A percentile compares a stretch with the other conserved stretches of the same genome.
Evolutionary conservation across 2,888 invertebrate genomes (phyloP).

Genomic region (Ischnus inquisitorius): DNA sequence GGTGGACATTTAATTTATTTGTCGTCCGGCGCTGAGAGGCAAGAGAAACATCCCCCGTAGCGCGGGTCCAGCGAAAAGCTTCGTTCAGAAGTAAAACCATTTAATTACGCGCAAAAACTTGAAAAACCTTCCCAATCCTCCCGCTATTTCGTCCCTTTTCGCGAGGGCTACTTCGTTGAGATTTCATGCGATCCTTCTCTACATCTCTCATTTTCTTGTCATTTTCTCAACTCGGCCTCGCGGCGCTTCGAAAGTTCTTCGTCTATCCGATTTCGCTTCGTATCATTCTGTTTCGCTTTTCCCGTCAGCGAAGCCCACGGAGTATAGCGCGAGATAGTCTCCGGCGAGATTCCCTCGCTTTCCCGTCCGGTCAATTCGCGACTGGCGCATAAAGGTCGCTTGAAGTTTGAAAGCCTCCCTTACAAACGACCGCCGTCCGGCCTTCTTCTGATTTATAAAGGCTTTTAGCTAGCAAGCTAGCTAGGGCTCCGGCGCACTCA

Average conservation of each 20-base stretch:
- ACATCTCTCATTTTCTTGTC: slow-evolving; percentile 26
- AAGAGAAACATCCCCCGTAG: slow-evolving; percentile 35
- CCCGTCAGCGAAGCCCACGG: slow-evolving; percentile 39
- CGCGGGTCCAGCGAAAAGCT: slow-evolving; percentile 40
- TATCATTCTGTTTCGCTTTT: slow-evolving; percentile 21
- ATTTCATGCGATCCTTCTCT: slow-evolving; percentile 33
- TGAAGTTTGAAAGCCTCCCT: slow-evolving; percentile 76
- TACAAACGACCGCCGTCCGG: slow-evolving; percentile 81
- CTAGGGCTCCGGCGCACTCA: slow-evolving; percentile 56
- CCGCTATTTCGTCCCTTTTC: slow-evolving; percentile 24
- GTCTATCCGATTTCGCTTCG: slow-evolving; percentile 31
- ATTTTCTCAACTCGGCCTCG: slow-evolving; percentile 13
- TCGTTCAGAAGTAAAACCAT: slow-evolving; percentile 54
- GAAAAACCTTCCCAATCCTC: background rate
- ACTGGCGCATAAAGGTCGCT: slow-evolving; percentile 70
- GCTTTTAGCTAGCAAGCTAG: slow-evolving; percentile 82
- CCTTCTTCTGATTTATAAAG: slow-evolving; percentile 84
- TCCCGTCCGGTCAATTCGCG: slow-evolving; percentile 64
- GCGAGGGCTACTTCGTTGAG: slow-evolving; percentile 33
- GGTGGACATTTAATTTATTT: slow-evolving; percentile 47
- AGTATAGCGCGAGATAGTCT: slow-evolving; percentile 48
- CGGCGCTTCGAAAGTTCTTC: background rate
- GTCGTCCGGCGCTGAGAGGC: slow-evolving; percentile 16
- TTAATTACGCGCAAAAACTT: slow-evolving; percentile 65
- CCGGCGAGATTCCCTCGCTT: slow-evolving; percentile 54